These are phyloP conservation scores for Leucoraja erinaceus DNA, from an alignment of 2,113 vertebrate species.

Conservation along the genomic window DNA sequence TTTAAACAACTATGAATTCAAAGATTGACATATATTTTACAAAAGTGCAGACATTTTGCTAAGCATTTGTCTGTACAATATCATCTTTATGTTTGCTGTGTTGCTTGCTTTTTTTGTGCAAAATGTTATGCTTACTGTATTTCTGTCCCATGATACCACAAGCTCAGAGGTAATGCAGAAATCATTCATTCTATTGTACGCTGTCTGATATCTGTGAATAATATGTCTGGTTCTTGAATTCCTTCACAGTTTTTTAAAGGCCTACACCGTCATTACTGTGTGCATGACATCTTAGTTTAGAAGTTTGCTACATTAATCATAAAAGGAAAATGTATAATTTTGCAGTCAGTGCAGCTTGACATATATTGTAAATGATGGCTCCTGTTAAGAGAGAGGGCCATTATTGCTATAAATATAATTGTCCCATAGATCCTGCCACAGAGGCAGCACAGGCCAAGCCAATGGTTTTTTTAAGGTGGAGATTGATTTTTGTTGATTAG, in stretches of 20 bases:
- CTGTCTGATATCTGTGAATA: background rate
- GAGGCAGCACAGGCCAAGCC: too few relatives aligned
- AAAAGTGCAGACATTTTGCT: background rate
- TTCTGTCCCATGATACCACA: background rate
- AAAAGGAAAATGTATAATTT: background rate
- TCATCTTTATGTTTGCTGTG: background rate
- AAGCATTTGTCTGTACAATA: background rate
- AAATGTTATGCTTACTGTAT: background rate
- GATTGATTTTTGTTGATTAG: too few relatives aligned
- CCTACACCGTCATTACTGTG: background rate
- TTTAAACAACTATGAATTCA: background rate
- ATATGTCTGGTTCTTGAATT: background rate
- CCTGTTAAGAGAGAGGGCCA: background rate
- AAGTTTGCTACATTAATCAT: background rate
- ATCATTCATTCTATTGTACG: background rate
- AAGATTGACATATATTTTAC: conserved; percentile 13
- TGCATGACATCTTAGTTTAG: background rate
- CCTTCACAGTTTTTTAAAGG: background rate
- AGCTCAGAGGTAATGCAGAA: background rate
- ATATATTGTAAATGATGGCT: background rate
- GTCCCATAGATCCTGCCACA: background rate
- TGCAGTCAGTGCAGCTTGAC: background rate
- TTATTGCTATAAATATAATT: background rate
- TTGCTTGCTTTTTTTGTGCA: conserved; percentile 28
- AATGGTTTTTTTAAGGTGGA: too few relatives aligned